phyloP scores from a whole-genome alignment of 2,797 vertebrate genomes.

The Mormyrops boulengeri region DNA sequence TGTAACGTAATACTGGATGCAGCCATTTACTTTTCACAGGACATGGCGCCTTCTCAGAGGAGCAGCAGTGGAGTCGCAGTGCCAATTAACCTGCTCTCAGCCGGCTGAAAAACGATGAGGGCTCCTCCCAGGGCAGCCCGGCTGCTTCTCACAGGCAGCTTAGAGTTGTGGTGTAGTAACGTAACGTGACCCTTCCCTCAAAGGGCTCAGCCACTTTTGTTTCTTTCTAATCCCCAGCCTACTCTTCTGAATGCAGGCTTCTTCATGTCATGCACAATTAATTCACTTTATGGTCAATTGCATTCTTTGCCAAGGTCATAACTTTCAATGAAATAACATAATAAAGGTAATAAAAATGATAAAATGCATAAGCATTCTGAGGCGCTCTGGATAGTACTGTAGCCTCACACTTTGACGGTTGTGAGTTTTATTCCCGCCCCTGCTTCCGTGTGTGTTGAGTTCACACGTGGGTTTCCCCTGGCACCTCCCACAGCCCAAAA shows the following conservation, averaged over 20 bases:
- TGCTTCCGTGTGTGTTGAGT: background rate
- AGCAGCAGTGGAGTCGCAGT: background rate
- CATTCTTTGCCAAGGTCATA: background rate
- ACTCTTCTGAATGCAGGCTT: background rate
- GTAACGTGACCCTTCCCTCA: background rate
- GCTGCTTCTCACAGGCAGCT: background rate
- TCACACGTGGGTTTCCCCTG: background rate
- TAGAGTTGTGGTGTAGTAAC: background rate
- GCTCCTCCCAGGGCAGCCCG: background rate
- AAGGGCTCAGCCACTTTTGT: background rate
- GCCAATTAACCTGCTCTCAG: background rate
- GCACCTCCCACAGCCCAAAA: background rate
- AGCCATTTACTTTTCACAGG: background rate
- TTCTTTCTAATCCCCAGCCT: background rate
- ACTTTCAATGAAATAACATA: background rate
- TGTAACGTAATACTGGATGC: slow-evolving; percentile 5
- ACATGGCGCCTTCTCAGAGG: background rate
- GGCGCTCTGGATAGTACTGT: background rate
- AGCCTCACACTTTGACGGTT: background rate
- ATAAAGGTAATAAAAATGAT: background rate
- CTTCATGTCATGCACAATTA: slow-evolving; percentile 4
- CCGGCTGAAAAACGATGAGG: background rate
- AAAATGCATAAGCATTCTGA: background rate
- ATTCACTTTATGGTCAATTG: slow-evolving; percentile 4
- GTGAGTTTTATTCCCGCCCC: background rate